Conservation (phyloP, 2,888 invertebrate genomes). For the Pristionchus exspectatus region DNA sequence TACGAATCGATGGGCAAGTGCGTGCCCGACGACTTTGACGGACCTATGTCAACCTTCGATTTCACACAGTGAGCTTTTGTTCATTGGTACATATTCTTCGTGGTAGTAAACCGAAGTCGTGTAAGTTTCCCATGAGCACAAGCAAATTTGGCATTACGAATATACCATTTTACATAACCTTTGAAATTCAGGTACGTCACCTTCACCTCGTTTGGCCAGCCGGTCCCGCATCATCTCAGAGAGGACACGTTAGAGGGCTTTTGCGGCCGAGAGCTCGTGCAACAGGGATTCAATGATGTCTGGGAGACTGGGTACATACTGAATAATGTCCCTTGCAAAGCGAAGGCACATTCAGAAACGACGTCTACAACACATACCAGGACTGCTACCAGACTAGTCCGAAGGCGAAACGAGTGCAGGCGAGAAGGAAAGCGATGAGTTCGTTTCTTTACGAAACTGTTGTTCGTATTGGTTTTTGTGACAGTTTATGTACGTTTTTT, state of each 20-base stretch:
- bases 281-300: constrained; percentile 10
- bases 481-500: no score
- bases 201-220: not conserved
- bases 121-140: no score
- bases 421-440: not conserved
- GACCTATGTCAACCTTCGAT: constrained; percentile 23
- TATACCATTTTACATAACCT: no score
- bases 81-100: no score
- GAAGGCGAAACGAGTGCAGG: not conserved
- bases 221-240: not conserved
- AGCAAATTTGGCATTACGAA: no score
- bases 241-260: not conserved
- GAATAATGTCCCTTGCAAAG: no score
- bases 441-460: no score
- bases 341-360: constrained; percentile 58
- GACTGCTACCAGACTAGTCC: constrained; percentile 69
- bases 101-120: no score
- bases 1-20: constrained; percentile 27
- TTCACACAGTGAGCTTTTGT: not conserved
- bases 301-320: constrained; percentile 6
- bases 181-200: constrained; percentile 25
- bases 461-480: no score
- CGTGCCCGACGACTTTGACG: not conserved
- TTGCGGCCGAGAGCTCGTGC: not conserved
- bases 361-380: constrained; percentile 73